phyloP scores from a whole-genome alignment of 2,797 vertebrate genomes.

The Sebastes matsubarae region DNA sequence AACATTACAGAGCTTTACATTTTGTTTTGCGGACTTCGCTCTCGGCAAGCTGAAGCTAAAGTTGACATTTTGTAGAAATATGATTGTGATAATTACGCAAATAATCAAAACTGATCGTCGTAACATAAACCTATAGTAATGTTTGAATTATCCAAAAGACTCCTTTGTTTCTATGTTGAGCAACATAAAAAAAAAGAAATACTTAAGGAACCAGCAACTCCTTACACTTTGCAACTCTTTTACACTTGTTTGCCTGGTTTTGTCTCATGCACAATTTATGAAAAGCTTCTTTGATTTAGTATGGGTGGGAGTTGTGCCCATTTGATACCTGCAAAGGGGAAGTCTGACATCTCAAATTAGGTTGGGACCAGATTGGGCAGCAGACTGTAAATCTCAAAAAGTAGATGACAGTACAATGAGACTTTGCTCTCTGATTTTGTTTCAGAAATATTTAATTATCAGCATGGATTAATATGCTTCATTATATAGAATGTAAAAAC shows the following conservation, averaged over 20 bases:
- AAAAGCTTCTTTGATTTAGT: background rate
- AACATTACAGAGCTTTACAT: background rate
- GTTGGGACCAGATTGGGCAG: no score
- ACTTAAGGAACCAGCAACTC: background rate
- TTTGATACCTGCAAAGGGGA: no score
- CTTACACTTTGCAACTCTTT: conserved; percentile 9
- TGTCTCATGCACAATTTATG: background rate
- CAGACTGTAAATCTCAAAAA: background rate
- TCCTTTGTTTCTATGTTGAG: background rate
- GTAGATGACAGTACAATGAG: background rate
- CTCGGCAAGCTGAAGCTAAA: background rate
- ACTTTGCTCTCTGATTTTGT: background rate
- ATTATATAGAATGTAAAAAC: background rate
- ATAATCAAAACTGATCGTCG: background rate
- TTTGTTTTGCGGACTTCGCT: background rate
- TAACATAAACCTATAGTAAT: background rate
- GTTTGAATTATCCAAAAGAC: background rate
- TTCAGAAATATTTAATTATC: background rate
- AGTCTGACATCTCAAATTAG: no score
- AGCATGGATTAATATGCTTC: conserved; percentile 21
- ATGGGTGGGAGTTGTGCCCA: no score
- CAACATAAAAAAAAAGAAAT: background rate
- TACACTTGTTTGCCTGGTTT: conserved; percentile 1
- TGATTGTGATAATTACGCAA: background rate
- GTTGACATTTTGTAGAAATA: background rate